phyloP scores from a whole-genome alignment of 2,888 invertebrate genomes.

The Arrhopalites spinosus region DNA sequence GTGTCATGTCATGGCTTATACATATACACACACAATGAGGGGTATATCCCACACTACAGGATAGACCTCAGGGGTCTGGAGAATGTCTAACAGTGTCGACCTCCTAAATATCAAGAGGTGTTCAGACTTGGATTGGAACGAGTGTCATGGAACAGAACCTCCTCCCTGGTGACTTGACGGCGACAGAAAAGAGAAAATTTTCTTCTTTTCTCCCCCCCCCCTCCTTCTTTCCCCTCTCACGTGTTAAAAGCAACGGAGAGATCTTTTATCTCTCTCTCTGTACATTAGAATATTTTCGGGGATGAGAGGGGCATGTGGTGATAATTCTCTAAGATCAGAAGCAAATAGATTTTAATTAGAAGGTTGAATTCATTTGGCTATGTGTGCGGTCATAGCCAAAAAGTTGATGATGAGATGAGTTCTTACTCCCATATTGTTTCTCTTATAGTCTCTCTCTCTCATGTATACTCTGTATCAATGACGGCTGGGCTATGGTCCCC shows the following conservation, averaged over 20 bases:
- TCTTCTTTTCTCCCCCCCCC: constrained; percentile 20
- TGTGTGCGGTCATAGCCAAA: constrained; percentile 29
- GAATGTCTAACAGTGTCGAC: constrained; percentile 33
- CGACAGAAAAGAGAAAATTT: constrained; percentile 21
- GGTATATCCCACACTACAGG: no score
- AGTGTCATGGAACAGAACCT: constrained; percentile 28
- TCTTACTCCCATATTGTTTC: background rate
- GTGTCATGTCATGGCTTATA: constrained; percentile 31
- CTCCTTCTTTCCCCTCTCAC: background rate
- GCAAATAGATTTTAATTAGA: constrained; percentile 54
- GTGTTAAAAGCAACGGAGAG: background rate
- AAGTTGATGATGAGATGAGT: constrained; percentile 34
- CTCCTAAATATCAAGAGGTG: constrained; percentile 39
- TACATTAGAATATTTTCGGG: background rate
- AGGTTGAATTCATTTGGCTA: constrained; percentile 39
- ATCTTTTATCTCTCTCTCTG: background rate
- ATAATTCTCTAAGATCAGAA: constrained; percentile 42
- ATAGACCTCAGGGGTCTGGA: constrained; percentile 5
- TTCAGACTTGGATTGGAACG: constrained; percentile 30
- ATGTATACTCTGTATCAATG: background rate
- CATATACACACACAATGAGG: no score
- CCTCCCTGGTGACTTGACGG: constrained; percentile 33
- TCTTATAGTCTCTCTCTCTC: constrained; percentile 11
- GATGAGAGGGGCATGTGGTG: constrained; percentile 22
- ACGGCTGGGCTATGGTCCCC: no score